These are phyloP conservation scores for Drosophila micromelanica DNA, from an alignment of 1,140 invertebrate genomes.

Conservation along the genomic window DNA sequence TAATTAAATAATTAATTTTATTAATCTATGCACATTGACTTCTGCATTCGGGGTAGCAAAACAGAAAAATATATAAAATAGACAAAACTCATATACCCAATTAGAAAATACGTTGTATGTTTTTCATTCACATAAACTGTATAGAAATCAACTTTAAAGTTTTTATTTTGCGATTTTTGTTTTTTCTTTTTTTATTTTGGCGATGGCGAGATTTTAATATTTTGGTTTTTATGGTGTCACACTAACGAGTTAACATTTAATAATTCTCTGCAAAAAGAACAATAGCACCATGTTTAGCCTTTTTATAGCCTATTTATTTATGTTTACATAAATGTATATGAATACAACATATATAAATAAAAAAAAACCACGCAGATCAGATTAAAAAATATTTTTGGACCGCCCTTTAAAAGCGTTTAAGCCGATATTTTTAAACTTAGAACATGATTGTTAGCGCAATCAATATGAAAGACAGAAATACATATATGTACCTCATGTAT, in stretches of 20 bases:
- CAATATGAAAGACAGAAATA: too few species aligned
- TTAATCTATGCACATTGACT: constrained; percentile 66
- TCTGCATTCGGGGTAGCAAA: constrained; percentile 31
- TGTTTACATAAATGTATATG: constrained; percentile 1
- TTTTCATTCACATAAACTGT: constrained; percentile 63
- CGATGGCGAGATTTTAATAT: constrained; percentile 45
- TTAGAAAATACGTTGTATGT: constrained; percentile 19
- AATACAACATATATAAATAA: too few species aligned
- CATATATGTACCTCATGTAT: too few species aligned
- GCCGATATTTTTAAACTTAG: too few species aligned
- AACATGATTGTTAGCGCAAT: too few species aligned
- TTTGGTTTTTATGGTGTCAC: constrained; percentile 66
- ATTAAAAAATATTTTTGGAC: too few species aligned
- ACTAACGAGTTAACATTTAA: constrained; percentile 77
- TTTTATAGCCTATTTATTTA: constrained; percentile 7
- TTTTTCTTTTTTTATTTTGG: constrained; percentile 3
- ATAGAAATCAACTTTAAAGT: constrained; percentile 68
- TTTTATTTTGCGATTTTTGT: constrained; percentile 40
- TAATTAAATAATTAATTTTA: constrained; percentile 81
- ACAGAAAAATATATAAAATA: constrained; percentile 32
- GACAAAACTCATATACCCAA: constrained; percentile 15
- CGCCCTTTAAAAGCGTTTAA: too few species aligned
- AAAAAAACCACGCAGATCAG: too few species aligned
- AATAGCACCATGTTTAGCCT: constrained; percentile 3
- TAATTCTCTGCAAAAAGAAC: constrained; percentile 42